Conservation (phyloP, 2,888 invertebrate species). For the Watsonalla cultraria region DNA sequence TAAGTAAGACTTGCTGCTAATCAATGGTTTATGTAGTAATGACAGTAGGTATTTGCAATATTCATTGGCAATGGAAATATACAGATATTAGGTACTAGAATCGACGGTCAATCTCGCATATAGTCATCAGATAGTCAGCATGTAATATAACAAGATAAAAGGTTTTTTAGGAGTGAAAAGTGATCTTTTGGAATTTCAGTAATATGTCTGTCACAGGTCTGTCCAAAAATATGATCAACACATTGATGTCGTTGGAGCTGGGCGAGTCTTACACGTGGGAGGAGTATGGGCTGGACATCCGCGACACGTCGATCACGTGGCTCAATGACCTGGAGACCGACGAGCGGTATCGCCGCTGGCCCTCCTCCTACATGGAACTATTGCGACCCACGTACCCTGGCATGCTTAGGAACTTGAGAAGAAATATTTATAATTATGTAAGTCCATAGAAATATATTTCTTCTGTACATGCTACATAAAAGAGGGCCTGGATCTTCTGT, state of each 20-base stretch:
- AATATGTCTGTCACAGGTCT: constrained; percentile 60
- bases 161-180: too few species aligned
- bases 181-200: too few species aligned
- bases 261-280: constrained; percentile 78
- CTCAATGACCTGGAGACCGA: constrained; percentile 97
- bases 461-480: too few species aligned
- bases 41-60: too few species aligned
- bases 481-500: too few species aligned
- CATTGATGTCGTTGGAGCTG: constrained; percentile 84
- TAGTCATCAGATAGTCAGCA: too few species aligned
- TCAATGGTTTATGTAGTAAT: too few species aligned
- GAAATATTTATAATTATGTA: constrained; percentile 92
- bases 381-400: constrained; percentile 98
- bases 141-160: too few species aligned
- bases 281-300: constrained; percentile 95
- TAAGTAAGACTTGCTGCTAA: too few species aligned
- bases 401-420: constrained; percentile 93
- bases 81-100: too few species aligned
- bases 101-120: too few species aligned
- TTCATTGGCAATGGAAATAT: too few species aligned
- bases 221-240: constrained; percentile 80
- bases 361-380: constrained; percentile 91
- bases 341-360: constrained; percentile 92
- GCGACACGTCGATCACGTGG: constrained; percentile 96
- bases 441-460: constrained; percentile 22